phyloP scores from a whole-genome alignment of 2,113 vertebrate genomes.

The Tyto alba region DNA sequence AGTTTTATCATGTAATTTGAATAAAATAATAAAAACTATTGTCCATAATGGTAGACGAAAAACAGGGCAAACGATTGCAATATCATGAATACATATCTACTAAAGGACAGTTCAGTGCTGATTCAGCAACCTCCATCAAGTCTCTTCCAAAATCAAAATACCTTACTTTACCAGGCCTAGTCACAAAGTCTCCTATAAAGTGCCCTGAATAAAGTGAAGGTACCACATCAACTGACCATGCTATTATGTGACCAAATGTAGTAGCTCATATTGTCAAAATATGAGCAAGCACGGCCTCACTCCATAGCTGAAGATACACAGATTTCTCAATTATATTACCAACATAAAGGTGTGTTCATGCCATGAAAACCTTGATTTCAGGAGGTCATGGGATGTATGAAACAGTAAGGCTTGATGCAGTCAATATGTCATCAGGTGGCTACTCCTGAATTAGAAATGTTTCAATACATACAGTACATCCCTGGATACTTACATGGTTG shows the following conservation, averaged over 20 bases:
- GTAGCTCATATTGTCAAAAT: not conserved
- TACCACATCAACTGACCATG: not conserved
- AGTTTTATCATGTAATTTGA: not conserved
- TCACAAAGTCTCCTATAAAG: not conserved
- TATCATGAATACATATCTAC: not conserved
- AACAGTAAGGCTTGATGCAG: not conserved
- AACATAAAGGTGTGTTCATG: not conserved
- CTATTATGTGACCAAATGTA: not conserved
- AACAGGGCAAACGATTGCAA: not conserved
- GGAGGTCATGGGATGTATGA: not conserved
- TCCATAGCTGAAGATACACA: not conserved
- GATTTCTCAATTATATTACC: not conserved
- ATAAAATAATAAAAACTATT: not conserved
- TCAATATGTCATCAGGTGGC: not conserved
- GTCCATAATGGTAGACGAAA: not conserved
- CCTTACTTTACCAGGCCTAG: not conserved
- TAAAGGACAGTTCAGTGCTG: accelerated
- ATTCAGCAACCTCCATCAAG: not conserved
- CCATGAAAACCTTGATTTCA: not conserved
- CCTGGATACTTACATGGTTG: not conserved
- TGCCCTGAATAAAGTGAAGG: not conserved
- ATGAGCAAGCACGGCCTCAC: not conserved
- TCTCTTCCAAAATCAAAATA: not conserved
- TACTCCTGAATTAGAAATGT: not conserved
- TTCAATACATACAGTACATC: not conserved